Evolutionary conservation across 92 coral and sea anemone species (phyloP), one percentile per base, ranked within the genome.

Genomic region (Actinostola sp.): DNA sequence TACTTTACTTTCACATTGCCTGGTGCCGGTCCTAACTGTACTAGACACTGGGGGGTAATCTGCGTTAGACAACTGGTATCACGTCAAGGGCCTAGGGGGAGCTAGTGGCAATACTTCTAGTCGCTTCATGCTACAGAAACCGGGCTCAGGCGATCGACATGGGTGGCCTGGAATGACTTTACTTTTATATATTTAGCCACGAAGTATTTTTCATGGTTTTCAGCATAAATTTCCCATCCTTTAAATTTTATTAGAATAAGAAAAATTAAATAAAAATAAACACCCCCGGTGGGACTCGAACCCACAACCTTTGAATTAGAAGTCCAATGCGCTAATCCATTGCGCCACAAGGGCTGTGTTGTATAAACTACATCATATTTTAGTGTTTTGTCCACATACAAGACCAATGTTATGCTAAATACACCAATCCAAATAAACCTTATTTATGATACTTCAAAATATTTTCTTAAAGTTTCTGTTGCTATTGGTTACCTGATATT

Each of bases 241-340:
- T 24, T 24, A 24, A 55, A 20, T 11, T 8, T 20, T 55, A 0
- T 10, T 9, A 38, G 32, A 30, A 3, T 8, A 1, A 12, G 19
- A 11, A 2, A 1, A 1, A 49, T 20, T 32, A 36, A 4, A 14
- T 19, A 51, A 77, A 83, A 57, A 63, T 28, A 27, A 56, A 13
- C 96, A 90, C 96, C 90, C 89, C 88, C 80, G 97, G 85, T 90
- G 97, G 93, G 93, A 90, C 97, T 90, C 97, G 97, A 90, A 90
- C 97, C 97, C 97, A 90, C 97, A 88, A 87, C 97, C 97, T 90
- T 90, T 90, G 97, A 90, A 90, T 90, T 90, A 90, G 97, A 87
- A 87, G 97, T 90, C 97, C 97, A 90, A 90, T 67, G 83, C 89
- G 97, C 97, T 90, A 84, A 71, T 88, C 93, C 93, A 91, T 88